These are phyloP conservation scores for Cacatua alba DNA, from an alignment of 2,113 vertebrate species.

Conservation along the genomic window DNA sequence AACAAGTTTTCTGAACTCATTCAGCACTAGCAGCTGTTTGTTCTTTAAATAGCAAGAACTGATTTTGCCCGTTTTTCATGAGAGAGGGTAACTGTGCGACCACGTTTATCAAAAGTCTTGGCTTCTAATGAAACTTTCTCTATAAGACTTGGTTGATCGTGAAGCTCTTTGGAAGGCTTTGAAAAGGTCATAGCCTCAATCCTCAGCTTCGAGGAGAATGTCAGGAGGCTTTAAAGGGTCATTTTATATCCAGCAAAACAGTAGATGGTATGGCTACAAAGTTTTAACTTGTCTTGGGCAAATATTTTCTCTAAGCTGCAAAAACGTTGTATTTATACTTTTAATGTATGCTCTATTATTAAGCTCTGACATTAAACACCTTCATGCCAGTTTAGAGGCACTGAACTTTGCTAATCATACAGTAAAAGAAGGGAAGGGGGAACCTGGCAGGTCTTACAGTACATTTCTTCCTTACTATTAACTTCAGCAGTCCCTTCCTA, in stretches of 20 bases:
- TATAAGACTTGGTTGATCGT: background rate
- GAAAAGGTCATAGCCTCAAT: constrained; percentile 67
- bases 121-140: constrained; percentile 41
- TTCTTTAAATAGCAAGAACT: background rate
- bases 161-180: constrained; percentile 52
- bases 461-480: background rate
- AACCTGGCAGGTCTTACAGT: background rate
- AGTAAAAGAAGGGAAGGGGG: background rate
- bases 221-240: constrained; percentile 63
- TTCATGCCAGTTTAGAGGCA: constrained; percentile 20
- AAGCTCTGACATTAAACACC: constrained; percentile 70
- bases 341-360: constrained; percentile 63
- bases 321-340: constrained; percentile 64
- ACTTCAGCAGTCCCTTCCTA: background rate
- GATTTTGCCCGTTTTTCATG: background rate
- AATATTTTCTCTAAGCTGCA: constrained; percentile 58
- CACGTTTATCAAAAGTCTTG: background rate
- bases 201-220: constrained; percentile 55
- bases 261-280: background rate
- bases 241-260: constrained; percentile 54
- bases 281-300: constrained; percentile 47
- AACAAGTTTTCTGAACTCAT: background rate
- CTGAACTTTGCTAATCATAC: constrained; percentile 61
- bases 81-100: background rate
- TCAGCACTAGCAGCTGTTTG: background rate